Percentiles rank a stretch among this genome's conserved stretches.
Evolutionary conservation across 2,113 vertebrate species (phyloP).

Genomic region (Cyanocitta stelleri): DNA sequence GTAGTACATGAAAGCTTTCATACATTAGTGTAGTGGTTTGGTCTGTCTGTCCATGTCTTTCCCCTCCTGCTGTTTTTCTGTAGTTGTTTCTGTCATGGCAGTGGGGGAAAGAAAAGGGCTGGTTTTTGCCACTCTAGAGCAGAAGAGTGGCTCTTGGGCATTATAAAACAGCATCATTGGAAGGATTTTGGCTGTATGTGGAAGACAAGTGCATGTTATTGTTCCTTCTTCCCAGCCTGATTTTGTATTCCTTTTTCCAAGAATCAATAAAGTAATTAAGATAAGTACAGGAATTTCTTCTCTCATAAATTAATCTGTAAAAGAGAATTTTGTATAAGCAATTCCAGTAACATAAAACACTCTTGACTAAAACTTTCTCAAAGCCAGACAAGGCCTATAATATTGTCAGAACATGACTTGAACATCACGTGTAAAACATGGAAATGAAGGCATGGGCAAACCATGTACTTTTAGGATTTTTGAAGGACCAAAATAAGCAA

Average conservation of each 20-base stretch:
- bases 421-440: fast-evolving
- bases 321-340: neutral
- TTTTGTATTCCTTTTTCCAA: neutral
- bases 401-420: neutral
- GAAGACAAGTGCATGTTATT: neutral
- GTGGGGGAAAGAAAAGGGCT: neutral
- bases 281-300: neutral
- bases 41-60: neutral
- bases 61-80: neutral
- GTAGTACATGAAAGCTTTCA: neutral
- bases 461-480: neutral
- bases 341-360: neutral
- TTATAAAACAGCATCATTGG: neutral
- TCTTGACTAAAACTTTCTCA: neutral
- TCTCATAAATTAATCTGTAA: neutral
- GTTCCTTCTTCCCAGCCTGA: neutral
- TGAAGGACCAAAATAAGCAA: neutral
- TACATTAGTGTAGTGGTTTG: neutral
- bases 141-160: neutral
- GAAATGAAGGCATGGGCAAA: neutral
- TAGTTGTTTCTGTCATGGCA: neutral
- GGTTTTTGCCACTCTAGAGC: neutral
- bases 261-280: neutral
- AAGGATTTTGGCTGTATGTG: neutral
- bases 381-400: neutral